Base-by-base conservation (phyloP, 2,888 invertebrate genomes). In the Brachynemurus nebulosus region DNA sequence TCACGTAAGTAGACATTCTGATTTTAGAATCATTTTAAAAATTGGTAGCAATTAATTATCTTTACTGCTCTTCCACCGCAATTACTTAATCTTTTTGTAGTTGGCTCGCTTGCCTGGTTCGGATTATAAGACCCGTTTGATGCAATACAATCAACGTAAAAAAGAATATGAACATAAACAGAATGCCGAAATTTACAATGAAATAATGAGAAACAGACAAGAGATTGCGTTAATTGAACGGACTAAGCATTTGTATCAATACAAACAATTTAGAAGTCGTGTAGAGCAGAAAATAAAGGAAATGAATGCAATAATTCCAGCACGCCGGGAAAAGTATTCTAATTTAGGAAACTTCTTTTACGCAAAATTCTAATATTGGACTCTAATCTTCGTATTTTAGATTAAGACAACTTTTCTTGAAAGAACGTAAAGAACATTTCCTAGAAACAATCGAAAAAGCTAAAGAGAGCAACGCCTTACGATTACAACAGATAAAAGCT, bases 391-490 rank as follows among this genome's bases (percentile, higher is more conserved):
- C 27, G 8, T 47, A 35, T 49, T 54, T 27, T 47, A 72, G 73
- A 51, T 56, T 76, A 18, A 53, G 55, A 47, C 60, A 64, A 3
- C 52, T 78, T 2, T 59, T 69, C 25, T 53, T 59, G 0, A 58
- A 56, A 7, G 78, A 79, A 55, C 72, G 75, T 53, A 64, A 68
- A 14, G 55, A 53, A 2, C 67, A 72, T 45, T 70, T 69, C 7
- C 64, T 63, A 3, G 72, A 72, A 57, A 67, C 77, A 14, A 65
- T 73, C 5, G 66, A 66, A n/a, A 59, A 65, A 47, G 69, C 68
- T 0, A 74, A 72, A 50, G 67, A 67, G 37, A 71, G 69, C 0
- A 64, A 65, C 1, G 69, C 66, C 3, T 56, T 59, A 0, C 55
- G 66, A 23, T 66, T 72, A 63, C 65, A 67, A 14, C 71, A 73